These are phyloP conservation scores for Hetaerina titia DNA, from an alignment of 2,888 invertebrate species.

Conservation along the genomic window DNA sequence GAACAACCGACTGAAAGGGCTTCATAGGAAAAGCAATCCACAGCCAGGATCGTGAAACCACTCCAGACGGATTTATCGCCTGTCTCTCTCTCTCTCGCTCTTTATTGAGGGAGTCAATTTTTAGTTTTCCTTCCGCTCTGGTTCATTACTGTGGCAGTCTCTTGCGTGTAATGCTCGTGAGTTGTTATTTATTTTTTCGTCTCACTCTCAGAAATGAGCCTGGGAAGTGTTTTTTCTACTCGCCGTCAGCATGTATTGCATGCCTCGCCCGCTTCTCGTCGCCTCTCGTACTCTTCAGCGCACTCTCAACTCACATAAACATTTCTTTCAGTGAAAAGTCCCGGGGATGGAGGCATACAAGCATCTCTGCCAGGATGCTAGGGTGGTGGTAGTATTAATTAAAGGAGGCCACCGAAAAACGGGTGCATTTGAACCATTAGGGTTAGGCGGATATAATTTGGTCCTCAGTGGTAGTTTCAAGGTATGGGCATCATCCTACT, in stretches of 20 bases:
- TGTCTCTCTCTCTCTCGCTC: background rate
- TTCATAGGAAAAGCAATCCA: background rate
- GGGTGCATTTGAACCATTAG: too few species aligned
- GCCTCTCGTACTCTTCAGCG: background rate
- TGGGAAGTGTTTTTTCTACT: background rate
- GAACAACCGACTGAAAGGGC: background rate
- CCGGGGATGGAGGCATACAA: background rate
- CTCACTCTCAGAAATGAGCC: background rate
- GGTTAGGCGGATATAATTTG: too few species aligned
- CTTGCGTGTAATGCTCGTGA: background rate
- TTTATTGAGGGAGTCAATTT: constrained; percentile 22
- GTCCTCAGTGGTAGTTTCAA: too few species aligned
- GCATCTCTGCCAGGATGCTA: background rate
- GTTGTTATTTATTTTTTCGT: background rate
- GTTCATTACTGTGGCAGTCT: constrained; percentile 10
- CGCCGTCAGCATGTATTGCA: background rate
- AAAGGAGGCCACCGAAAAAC: too few species aligned
- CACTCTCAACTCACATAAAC: background rate
- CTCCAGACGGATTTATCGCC: constrained; percentile 2
- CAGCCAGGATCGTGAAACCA: background rate
- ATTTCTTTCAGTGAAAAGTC: background rate
- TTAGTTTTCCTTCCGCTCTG: background rate
- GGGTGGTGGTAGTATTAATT: too few species aligned
- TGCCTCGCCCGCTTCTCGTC: background rate
- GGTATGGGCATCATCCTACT: too few species aligned